These are phyloP conservation scores for Plumapathes pennacea DNA, from an alignment of 92 coral and sea anemone species.

Conservation along the genomic window DNA sequence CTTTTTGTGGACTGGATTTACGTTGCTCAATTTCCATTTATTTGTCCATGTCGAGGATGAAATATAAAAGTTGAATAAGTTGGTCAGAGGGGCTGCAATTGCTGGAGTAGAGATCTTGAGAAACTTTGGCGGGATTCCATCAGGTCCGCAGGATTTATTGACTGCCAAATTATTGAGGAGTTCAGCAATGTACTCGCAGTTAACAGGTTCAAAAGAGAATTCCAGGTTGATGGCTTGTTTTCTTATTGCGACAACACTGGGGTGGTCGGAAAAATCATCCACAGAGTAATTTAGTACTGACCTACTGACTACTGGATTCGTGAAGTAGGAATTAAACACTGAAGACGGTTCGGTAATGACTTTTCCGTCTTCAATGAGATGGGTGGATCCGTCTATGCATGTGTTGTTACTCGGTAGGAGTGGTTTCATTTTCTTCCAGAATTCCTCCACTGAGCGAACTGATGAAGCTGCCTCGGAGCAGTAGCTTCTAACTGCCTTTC, in stretches of 20 bases:
- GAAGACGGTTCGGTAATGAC: too few species aligned
- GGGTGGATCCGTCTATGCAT: slow-evolving; percentile 8
- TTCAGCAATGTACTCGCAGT: slow-evolving; percentile 10
- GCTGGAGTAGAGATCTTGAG: slow-evolving; percentile 7
- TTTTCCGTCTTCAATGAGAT: slow-evolving; percentile 44
- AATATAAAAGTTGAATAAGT: slow-evolving; percentile 7
- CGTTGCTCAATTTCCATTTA: slow-evolving; percentile 5
- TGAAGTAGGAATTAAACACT: slow-evolving; percentile 10
- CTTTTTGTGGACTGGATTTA: slow-evolving; percentile 6
- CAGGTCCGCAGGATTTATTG: slow-evolving; percentile 31
- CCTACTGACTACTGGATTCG: slow-evolving; percentile 4
- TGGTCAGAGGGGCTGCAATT: neutral
- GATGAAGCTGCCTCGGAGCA: slow-evolving; percentile 38
- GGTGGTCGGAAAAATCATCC: slow-evolving; percentile 19
- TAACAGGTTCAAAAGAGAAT: slow-evolving; percentile 13
- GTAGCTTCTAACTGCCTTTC: slow-evolving; percentile 42
- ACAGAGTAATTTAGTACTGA: slow-evolving; percentile 1
- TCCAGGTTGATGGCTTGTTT: slow-evolving; percentile 1
- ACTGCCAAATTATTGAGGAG: slow-evolving; percentile 2
- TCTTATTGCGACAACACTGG: slow-evolving; percentile 9
- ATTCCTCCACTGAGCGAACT: slow-evolving; percentile 21
- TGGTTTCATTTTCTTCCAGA: slow-evolving; percentile 59
- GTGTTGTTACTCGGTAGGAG: slow-evolving; percentile 40
- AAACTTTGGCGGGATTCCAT: slow-evolving; percentile 2
- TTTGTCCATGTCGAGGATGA: neutral